These are phyloP conservation scores for Ariolimax columbianus DNA, from an alignment of 2,888 invertebrate genomes.

Conservation along the genomic window DNA sequence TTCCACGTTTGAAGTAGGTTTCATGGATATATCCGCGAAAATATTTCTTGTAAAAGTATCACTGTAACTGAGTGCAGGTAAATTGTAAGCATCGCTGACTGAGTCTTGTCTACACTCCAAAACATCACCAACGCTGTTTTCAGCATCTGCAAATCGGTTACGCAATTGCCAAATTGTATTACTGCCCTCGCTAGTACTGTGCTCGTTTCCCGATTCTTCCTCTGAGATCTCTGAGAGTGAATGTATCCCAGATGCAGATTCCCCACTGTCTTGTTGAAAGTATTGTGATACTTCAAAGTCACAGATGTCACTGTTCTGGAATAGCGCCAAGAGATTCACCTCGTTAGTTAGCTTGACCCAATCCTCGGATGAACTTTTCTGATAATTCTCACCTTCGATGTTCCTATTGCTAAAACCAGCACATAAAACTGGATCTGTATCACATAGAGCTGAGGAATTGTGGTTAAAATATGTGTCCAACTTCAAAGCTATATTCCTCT, in stretches of 20 bases:
- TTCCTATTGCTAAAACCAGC: background rate
- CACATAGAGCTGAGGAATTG: background rate
- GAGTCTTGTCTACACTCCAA: too few species aligned
- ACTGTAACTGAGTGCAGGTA: too few species aligned
- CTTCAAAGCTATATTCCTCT: background rate
- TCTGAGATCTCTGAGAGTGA: slow-evolving; percentile 47
- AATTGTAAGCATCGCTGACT: too few species aligned
- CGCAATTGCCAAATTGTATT: slow-evolving; percentile 28
- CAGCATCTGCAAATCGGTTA: background rate
- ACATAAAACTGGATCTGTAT: background rate
- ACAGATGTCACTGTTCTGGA: background rate
- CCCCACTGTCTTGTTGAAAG: background rate
- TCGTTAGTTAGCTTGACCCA: background rate
- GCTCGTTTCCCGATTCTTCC: slow-evolving; percentile 40
- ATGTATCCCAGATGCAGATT: background rate
- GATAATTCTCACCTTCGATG: background rate
- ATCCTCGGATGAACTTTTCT: background rate
- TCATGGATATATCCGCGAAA: too few species aligned
- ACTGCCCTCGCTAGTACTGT: slow-evolving; percentile 4
- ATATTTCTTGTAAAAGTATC: too few species aligned
- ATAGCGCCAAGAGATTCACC: slow-evolving; percentile 16
- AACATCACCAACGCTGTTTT: too few species aligned
- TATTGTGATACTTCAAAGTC: background rate
- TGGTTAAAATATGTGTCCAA: background rate
- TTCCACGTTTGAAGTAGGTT: too few species aligned